These are phyloP conservation scores for Saimiri boliviensis DNA, from an alignment of 2,113 vertebrate species.

Conservation along the genomic window DNA sequence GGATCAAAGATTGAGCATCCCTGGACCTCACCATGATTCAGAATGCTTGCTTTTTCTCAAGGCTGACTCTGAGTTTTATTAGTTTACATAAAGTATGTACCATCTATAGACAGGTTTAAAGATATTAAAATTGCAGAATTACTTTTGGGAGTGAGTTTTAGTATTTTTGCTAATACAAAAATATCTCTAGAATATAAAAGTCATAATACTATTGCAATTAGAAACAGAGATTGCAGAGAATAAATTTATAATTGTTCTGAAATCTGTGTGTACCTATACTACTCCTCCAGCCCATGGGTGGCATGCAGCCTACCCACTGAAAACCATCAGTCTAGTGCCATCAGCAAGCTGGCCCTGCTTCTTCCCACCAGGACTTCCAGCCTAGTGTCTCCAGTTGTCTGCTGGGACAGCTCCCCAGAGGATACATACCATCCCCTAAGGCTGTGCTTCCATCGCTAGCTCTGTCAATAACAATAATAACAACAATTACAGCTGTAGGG, in stretches of 20 bases:
- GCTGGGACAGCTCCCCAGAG: fast-evolving
- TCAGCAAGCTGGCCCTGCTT: not conserved
- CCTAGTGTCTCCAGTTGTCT: fast-evolving
- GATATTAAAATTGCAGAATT: not conserved
- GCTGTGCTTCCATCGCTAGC: not conserved
- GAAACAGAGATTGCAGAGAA: not conserved
- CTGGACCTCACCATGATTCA: not conserved
- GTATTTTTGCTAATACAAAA: not conserved
- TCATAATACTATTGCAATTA: not conserved
- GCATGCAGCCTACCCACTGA: not conserved
- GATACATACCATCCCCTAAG: not conserved
- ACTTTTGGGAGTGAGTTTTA: not conserved
- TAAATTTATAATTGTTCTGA: not conserved
- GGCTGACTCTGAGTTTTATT: not conserved
- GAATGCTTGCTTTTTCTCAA: not conserved
- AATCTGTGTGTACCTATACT: not conserved
- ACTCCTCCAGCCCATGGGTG: not conserved
- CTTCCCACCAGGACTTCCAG: not conserved
- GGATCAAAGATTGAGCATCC: not conserved
- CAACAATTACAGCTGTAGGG: not conserved
- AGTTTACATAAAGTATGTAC: not conserved
- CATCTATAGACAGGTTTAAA: not conserved
- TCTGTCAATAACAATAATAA: not conserved
- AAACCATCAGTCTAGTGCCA: not conserved
- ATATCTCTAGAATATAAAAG: not conserved